These are phyloP conservation scores for Eilema sororculum DNA, from an alignment of 2,888 invertebrate species.

Conservation along the genomic window DNA sequence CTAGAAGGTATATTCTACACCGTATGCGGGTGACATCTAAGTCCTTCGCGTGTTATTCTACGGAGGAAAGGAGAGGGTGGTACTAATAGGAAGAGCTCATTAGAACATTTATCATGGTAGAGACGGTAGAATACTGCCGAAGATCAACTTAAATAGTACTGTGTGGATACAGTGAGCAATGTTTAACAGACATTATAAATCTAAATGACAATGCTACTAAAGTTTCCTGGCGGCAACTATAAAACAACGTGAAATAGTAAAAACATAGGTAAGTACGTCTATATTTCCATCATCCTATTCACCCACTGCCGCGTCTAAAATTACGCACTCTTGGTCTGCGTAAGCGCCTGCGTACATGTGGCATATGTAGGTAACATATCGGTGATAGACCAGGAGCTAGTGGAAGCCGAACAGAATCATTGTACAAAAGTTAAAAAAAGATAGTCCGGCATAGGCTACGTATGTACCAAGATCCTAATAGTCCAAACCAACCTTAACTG, in stretches of 20 bases:
- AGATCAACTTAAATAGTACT: too few relatives aligned
- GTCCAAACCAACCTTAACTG: not conserved
- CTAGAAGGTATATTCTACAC: too few relatives aligned
- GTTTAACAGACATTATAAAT: not conserved
- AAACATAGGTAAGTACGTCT: not conserved
- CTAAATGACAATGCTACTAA: not conserved
- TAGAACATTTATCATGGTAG: too few relatives aligned
- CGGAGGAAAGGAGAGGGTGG: too few relatives aligned
- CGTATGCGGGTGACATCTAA: too few relatives aligned
- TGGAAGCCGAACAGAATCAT: not conserved
- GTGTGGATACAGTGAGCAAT: not conserved
- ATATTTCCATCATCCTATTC: conserved; percentile 20
- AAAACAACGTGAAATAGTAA: not conserved
- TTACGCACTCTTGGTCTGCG: conserved; percentile 17
- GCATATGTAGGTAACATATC: not conserved
- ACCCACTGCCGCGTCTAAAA: conserved; percentile 22
- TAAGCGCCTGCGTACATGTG: not conserved
- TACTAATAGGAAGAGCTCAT: too few relatives aligned
- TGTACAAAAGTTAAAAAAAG: not conserved
- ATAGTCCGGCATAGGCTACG: too few relatives aligned
- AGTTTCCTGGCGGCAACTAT: not conserved
- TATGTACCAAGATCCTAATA: not conserved
- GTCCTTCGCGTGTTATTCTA: too few relatives aligned
- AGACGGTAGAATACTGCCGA: too few relatives aligned
- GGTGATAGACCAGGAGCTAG: not conserved